Evolutionary conservation across 2,113 vertebrate genomes (phyloP).

Genomic region (Anolis carolinensis): DNA sequence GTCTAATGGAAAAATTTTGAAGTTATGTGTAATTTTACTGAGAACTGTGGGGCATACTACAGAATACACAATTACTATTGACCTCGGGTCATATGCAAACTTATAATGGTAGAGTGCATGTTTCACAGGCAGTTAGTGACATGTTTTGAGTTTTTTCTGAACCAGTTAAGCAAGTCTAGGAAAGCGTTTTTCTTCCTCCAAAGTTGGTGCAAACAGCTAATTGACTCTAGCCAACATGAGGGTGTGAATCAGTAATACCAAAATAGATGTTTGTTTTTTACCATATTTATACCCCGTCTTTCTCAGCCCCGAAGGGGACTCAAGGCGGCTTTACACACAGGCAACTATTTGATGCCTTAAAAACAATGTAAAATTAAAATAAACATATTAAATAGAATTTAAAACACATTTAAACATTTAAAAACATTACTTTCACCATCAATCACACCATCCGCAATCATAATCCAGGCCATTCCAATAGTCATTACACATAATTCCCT

Average conservation of each 20-base stretch:
- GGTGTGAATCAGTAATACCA: neutral
- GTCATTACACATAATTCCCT: no score
- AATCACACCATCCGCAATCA: no score
- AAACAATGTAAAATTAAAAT: no score
- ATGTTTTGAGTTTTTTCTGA: slow-evolving; percentile 9
- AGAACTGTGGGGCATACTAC: neutral
- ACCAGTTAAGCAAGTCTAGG: slow-evolving; percentile 13
- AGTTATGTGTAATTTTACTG: neutral
- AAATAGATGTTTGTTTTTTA: neutral
- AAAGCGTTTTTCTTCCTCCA: slow-evolving; percentile 10
- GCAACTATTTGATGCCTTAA: no score
- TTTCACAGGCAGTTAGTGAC: neutral
- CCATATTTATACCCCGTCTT: no score
- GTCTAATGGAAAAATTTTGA: neutral
- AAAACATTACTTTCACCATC: no score
- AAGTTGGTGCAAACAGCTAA: slow-evolving; percentile 3
- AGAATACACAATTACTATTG: neutral
- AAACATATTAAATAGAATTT: no score
- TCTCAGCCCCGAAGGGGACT: no score
- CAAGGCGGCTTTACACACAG: no score
- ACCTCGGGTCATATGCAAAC: neutral
- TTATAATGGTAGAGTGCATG: neutral
- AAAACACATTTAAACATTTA: no score
- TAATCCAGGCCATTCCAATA: no score
- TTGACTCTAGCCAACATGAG: neutral